Evolutionary conservation across 2,113 vertebrate species (phyloP), one percentile per base, ranked within the genome.

Genomic region (Callaeas wilsoni): DNA sequence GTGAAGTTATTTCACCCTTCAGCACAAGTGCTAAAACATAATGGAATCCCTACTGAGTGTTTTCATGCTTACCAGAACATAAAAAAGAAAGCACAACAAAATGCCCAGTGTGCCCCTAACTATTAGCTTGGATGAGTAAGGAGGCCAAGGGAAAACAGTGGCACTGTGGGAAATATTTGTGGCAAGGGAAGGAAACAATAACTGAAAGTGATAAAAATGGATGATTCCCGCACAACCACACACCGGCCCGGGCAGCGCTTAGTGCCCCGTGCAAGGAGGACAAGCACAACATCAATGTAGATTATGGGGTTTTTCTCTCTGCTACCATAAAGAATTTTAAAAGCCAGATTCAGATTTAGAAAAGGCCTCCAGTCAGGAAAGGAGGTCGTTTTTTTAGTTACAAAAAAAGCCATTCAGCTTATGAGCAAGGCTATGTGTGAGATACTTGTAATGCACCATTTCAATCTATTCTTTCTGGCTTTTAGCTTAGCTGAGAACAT

Each of bases 161-260:
- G 80, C 83, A 78, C 84, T 85, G 90, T 95, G 87, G 73, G 70
- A 92, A 89, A 93, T 82, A 42, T 84, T 89, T 91, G 69, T 71
- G 85, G 94, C 1, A 4, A 81, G 86, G 81, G 73, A 84, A 89
- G 49, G 64, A 76, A 84, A 95, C 90, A 96, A 92, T 92, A 94
- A 95, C 18, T 9, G 42, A 92, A 93, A 96, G 96, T 89, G 83
- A 95, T 93, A 96, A 91, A 93, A 96, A 87, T 57, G 92, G 88
- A 62, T 79, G 65, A 90, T 89, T 96, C 77, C 64, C 1, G 16
- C 3, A 7, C 78, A 86, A 17, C 49, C 84, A 27, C 1, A 4
- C 84, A 60, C 26, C 0, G 4, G 71, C 41, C 65, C 13, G 70
- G 68, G 84, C 65, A 90, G 76, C 2, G 2, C 68, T 60, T 65